Base-by-base conservation (phyloP, 2,888 invertebrate genomes). In the Campoplex nolae region DNA sequence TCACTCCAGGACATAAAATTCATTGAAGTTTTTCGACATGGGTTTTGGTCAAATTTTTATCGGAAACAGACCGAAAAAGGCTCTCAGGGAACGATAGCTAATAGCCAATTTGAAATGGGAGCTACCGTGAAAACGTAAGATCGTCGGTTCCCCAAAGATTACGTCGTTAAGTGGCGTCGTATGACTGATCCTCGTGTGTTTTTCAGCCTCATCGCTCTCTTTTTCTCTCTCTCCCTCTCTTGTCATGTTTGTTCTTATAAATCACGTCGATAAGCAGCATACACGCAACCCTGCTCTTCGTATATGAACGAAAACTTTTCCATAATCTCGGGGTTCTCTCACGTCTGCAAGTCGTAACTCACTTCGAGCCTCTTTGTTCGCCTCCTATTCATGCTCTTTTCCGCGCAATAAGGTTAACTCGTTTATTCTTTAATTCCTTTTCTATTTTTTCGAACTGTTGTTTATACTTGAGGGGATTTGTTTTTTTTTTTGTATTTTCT, bases 221-320 rank as follows among this genome's bases (percentile, higher is more conserved):
- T 51, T 58, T 74, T 62, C 58, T 45, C 35, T 81, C 42, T 76
- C 75, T 81, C 23, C 23, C 23, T 38, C 58, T 76, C 75, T 81
- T 58, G 86, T 85, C 85, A 89, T 94, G 92, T 93, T 94, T 94
- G 92, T 92, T 92, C 94, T 92, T 93, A 91, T 94, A 94, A 94
- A 94, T 94, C 94, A 94, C 91, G 88, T 89, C 88, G 90, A 90
- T 92, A 92, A 92, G 92, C 90, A 90, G 90, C 89, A 89, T 88
- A 85, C 86, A 87, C 83, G 88, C 88, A 85, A 81, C 85, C 89
- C 90, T 73, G 68, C 45, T 81, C 67, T 54, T 67, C 82, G 82
- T 75, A 75, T 65, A 79, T 45, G 83, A 88, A 83, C 84, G 85
- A 87, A 90, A 93, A 93, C 90, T 93, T 93, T 93, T 93, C 92